These are phyloP conservation scores for Cephonodes hylas DNA, from an alignment of 2,888 invertebrate genomes.

Conservation along the genomic window DNA sequence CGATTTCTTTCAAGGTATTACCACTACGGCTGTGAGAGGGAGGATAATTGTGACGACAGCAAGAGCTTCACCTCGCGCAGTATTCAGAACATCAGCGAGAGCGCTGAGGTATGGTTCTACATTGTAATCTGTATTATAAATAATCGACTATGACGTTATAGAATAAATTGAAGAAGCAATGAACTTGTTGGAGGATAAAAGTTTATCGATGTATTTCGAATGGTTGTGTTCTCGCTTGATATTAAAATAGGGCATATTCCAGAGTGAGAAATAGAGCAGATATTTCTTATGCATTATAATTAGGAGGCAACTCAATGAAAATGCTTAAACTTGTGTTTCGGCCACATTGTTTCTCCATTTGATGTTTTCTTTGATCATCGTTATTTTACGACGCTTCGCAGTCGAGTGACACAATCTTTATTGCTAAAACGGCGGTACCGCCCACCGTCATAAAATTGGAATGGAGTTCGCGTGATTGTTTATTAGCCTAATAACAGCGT, in stretches of 20 bases:
- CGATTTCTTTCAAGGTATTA: constrained; percentile 79
- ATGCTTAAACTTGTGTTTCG: too few species aligned
- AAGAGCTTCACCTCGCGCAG: constrained; percentile 64
- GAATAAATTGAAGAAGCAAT: too few species aligned
- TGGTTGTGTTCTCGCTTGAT: too few species aligned
- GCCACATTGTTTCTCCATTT: too few species aligned
- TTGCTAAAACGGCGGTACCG: not conserved
- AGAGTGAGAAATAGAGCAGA: too few species aligned
- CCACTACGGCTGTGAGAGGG: constrained; percentile 84
- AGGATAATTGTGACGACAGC: constrained; percentile 70
- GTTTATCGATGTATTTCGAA: too few species aligned
- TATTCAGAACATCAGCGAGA: constrained; percentile 66
- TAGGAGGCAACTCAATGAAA: too few species aligned
- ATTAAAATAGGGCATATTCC: too few species aligned
- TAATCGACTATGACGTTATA: too few species aligned
- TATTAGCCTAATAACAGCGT: not conserved
- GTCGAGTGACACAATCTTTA: not conserved
- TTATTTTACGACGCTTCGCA: not conserved
- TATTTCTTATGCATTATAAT: too few species aligned
- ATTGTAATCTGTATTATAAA: too few species aligned
- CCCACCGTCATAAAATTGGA: not conserved
- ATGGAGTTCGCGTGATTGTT: not conserved
- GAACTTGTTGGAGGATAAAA: too few species aligned
- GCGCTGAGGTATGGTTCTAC: constrained; percentile 66
- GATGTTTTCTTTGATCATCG: not conserved